phyloP scores from a whole-genome alignment of 2,113 vertebrate species.

The Amazona vittata region DNA sequence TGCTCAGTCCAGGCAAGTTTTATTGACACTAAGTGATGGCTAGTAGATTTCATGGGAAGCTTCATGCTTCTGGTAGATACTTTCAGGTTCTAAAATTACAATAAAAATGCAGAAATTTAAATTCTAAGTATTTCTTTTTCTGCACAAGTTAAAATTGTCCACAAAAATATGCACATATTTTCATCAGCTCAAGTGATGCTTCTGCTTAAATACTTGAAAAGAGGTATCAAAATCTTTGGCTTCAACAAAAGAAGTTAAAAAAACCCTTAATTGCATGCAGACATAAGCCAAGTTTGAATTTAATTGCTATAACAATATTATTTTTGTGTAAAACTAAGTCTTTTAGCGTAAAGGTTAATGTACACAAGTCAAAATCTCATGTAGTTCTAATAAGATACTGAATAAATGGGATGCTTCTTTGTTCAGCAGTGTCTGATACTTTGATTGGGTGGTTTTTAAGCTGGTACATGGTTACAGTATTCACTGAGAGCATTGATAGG shows the following conservation, averaged over 20 bases:
- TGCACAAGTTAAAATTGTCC: neutral
- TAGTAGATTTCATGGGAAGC: neutral
- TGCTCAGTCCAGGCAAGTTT: neutral
- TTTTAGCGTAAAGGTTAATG: constrained; percentile 25
- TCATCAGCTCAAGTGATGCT: neutral
- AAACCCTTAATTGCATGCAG: neutral
- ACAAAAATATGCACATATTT: rapidly evolving
- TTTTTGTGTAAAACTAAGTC: neutral
- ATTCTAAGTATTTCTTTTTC: neutral
- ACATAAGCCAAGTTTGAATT: neutral
- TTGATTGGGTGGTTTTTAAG: neutral
- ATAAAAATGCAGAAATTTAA: neutral
- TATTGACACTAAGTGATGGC: neutral
- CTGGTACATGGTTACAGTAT: neutral
- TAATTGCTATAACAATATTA: neutral
- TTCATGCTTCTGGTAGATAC: neutral
- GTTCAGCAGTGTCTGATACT: neutral
- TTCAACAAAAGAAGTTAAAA: neutral
- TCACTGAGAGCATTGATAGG: neutral
- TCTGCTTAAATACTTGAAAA: neutral
- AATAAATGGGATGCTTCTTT: neutral
- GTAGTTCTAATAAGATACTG: neutral
- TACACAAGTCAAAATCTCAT: neutral
- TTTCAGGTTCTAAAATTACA: neutral
- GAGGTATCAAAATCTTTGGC: neutral